Percentiles rank a stretch among this genome's conserved stretches.
Evolutionary conservation across 2,113 vertebrate genomes (phyloP).

Genomic region (Phrynosoma platyrhinos): DNA sequence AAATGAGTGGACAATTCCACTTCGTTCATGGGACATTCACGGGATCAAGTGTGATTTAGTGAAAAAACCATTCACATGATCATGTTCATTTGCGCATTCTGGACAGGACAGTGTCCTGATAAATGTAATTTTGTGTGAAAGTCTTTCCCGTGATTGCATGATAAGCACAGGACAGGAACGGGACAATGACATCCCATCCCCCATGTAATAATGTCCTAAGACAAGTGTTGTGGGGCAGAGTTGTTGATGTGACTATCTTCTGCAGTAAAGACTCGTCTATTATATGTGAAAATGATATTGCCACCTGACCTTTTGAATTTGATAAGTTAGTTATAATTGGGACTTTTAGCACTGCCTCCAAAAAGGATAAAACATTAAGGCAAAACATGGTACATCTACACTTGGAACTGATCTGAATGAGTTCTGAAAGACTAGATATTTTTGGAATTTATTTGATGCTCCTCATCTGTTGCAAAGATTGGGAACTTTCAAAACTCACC

Average conservation of each 20-base stretch:
- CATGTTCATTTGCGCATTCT: no score
- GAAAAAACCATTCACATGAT: no score
- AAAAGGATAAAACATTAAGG: not conserved
- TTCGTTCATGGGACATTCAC: no score
- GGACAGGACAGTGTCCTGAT: no score
- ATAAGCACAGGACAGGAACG: no score
- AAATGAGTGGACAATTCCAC: no score
- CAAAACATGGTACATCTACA: not conserved
- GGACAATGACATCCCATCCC: no score
- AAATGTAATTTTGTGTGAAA: no score
- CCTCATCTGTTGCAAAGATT: not conserved
- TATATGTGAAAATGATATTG: not conserved
- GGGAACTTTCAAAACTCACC: not conserved
- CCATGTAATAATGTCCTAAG: not conserved
- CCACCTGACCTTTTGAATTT: not conserved
- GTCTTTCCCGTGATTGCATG: no score
- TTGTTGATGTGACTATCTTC: not conserved
- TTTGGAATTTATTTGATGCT: not conserved
- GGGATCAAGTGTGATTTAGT: no score
- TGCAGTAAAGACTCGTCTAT: not conserved
- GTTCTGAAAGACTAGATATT: not conserved
- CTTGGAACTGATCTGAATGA: not conserved
- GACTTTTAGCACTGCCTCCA: no score
- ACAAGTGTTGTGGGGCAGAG: not conserved
- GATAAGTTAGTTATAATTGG: not conserved